Base-by-base conservation (phyloP, 2,797 vertebrate genomes). In the Limosa lapponica region DNA sequence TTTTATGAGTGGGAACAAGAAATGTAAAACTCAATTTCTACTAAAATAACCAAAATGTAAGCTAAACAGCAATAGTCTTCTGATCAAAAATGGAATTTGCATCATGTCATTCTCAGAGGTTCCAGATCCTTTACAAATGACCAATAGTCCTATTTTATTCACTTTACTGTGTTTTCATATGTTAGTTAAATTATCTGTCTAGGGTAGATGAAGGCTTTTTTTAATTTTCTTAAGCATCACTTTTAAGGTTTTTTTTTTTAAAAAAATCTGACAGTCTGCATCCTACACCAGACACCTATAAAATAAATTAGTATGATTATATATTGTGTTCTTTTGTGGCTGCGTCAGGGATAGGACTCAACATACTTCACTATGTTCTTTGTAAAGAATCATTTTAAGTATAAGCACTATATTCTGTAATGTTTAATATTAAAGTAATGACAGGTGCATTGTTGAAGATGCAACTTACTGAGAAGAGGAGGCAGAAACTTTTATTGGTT, bases 361-460 rank as follows among this genome's bases (percentile, higher is more conserved):
- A 88, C 89, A 67, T 81, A 85, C 66, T 92, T 96, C 84, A 92
- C 82, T 86, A 81, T 57, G 18, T 95, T 97, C 86, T 90, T 93
- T 95, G 62, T 96, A 92, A 92, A 91, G 65, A 96, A 78, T 82
- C 24, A 44, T 92, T 96, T 90, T 96, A 73, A 87, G 44, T 87
- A 84, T 93, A 93, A 97, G 67, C 89, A 96, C 90, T 95, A 70
- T 88, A 94, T 95, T 95, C 72, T 85, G 39, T 95, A 94, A 93
- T 96, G 81, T 91, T 75, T 78, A 88, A 87, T 96, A 95, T 89
- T 82, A 83, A 87, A 89, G 84, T 52, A 72, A 39, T 82, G 66
- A 89, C 69, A 96, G 52, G 67, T 87, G 81, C 67, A 65, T 96
- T 96, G 49, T 78, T 95, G 87, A 90, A 90, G 66, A 95, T 96